These are phyloP conservation scores for Drosophila mulleri DNA, from an alignment of 2,888 invertebrate genomes.

Conservation along the genomic window DNA sequence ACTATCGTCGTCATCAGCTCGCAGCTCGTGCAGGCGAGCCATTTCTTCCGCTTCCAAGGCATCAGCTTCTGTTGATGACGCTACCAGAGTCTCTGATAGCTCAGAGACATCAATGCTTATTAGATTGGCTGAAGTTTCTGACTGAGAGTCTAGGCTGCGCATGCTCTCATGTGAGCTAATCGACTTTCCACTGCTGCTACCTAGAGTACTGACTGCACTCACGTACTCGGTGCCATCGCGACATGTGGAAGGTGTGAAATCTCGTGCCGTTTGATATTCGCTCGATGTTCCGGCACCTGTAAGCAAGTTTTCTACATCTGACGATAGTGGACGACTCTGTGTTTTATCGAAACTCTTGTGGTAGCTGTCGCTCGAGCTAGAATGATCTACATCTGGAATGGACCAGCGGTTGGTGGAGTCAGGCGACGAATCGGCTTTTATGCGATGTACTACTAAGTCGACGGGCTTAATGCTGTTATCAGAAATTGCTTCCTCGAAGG, in stretches of 20 bases:
- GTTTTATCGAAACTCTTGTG: slow-evolving; percentile 95
- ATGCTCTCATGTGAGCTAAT: slow-evolving; percentile 94
- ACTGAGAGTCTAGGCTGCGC: slow-evolving; percentile 92
- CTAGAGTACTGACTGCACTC: slow-evolving; percentile 93
- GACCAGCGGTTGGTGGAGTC: slow-evolving; percentile 89
- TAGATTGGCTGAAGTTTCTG: slow-evolving; percentile 93
- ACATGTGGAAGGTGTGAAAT: slow-evolving; percentile 89
- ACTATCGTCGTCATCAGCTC: slow-evolving; percentile 86
- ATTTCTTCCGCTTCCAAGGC: slow-evolving; percentile 86
- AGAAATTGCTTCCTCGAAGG: slow-evolving; percentile 72
- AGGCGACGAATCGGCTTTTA: slow-evolving; percentile 85
- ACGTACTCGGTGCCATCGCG: slow-evolving; percentile 94
- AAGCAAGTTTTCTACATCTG: slow-evolving; percentile 93
- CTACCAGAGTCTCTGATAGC: slow-evolving; percentile 95
- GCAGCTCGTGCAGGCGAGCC: slow-evolving; percentile 87
- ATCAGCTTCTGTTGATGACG: slow-evolving; percentile 91
- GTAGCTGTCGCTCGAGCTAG: slow-evolving; percentile 95
- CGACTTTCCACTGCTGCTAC: slow-evolving; percentile 84
- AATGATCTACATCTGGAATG: slow-evolving; percentile 92
- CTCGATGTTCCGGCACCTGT: slow-evolving; percentile 87
- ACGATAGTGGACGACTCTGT: slow-evolving; percentile 92
- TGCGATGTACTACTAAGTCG: slow-evolving; percentile 78
- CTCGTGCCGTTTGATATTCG: slow-evolving; percentile 95
- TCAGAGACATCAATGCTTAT: slow-evolving; percentile 96
- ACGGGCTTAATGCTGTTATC: slow-evolving; percentile 76